Evolutionary conservation across 2,113 vertebrate species (phyloP).

Genomic region (Sander vitreus): DNA sequence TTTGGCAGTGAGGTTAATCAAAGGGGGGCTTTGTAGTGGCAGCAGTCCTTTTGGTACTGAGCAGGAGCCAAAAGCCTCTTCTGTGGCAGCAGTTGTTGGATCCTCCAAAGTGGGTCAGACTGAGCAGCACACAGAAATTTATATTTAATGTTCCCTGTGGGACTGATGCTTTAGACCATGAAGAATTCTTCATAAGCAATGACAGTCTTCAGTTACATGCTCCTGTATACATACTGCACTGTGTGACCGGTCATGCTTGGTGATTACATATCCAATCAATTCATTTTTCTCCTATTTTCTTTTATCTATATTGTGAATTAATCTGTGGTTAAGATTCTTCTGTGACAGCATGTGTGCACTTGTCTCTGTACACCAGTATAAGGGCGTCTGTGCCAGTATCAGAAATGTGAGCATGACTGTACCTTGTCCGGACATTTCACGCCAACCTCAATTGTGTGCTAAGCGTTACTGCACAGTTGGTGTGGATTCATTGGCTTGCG

Average conservation of each 20-base stretch:
- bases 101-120: constrained; percentile 81
- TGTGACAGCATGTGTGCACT: constrained; percentile 20
- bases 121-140: constrained; percentile 77
- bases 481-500: constrained; percentile 68
- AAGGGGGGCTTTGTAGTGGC: constrained; percentile 63
- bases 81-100: constrained; percentile 69
- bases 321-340: background rate
- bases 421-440: constrained; percentile 64
- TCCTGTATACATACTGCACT: constrained; percentile 9
- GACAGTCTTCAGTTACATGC: constrained; percentile 39
- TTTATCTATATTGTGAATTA: background rate
- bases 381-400: constrained; percentile 28
- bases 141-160: constrained; percentile 82
- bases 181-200: constrained; percentile 72
- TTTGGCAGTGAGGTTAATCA: constrained; percentile 69
- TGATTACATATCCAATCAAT: constrained; percentile 23
- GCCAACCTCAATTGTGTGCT: constrained; percentile 57
- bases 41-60: constrained; percentile 51
- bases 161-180: constrained; percentile 70
- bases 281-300: background rate
- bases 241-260: background rate
- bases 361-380: constrained; percentile 19
- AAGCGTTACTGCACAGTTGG: constrained; percentile 70
- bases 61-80: constrained; percentile 72
- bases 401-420: constrained; percentile 25